Base-by-base conservation (phyloP, 2,113 vertebrate genomes). In the Notarius quadriscutis region DNA sequence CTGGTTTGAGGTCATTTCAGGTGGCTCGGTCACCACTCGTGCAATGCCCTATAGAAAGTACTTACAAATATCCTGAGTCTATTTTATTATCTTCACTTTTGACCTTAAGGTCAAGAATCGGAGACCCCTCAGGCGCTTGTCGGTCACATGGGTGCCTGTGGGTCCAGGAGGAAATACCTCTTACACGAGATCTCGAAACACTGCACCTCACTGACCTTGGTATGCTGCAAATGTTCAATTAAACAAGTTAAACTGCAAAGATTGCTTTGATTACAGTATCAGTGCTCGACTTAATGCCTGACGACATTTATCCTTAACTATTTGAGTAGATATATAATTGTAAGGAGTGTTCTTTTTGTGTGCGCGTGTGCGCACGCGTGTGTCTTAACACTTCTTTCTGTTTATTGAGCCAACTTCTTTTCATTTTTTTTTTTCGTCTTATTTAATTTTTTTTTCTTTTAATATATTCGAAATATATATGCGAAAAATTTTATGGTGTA, bases 191-290 rank as follows among this genome's bases (percentile, higher is more conserved):
- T 94, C 93, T 96, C 86, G 94, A 92, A 97, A 96, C 95, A 95
- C 93, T 95, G 95, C 97, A 97, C 97, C 97, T 97, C 97, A 96
- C 94, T 96, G 96, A 96, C 96, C 95, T 97, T 95, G 94, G 95
- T 96, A 96, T 99, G 97, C 97, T 97, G 96, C 97, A 89, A 96
- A 95, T 94, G 95, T 96, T 94, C 91, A 95, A 92, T 96, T 93
- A 93, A 96, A 95, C 93, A 95, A 96, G 94, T 94, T 89, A 92
- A 95, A 95, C 94, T 95, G 94, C 95, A 95, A 95, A 94, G 92
- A 94, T 92, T 93, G 95, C 95, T 96, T 96, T 94, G 94, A 95
- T 94, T 92, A 94, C 95, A 95, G 93, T 94, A 94, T 95, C 84
- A 96, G 93, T 93, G 96, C 95, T 95, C 91, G 95, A 96, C 94